Evolutionary conservation across 1,140 invertebrate species (phyloP).

Genomic region (Magallana gigas): DNA sequence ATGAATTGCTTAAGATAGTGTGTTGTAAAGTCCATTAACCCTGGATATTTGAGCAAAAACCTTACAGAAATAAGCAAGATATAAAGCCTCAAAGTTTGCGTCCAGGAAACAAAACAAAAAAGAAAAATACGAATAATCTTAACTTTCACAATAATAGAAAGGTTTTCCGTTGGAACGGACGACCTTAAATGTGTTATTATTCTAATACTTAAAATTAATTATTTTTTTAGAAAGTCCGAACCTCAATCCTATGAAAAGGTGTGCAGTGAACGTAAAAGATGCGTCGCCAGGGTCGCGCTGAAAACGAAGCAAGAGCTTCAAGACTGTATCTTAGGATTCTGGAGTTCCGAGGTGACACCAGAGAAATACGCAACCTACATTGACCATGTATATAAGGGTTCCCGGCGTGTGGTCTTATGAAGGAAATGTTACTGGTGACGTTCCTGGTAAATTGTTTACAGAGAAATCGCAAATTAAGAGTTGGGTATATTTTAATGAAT

Average conservation of each 20-base stretch:
- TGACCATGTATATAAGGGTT: slow-evolving; percentile 42
- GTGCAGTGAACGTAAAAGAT: slow-evolving; percentile 36
- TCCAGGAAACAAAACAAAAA: too few relatives aligned
- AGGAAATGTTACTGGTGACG: background rate
- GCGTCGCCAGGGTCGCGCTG: background rate
- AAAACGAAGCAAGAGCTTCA: slow-evolving; percentile 42
- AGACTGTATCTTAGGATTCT: slow-evolving; percentile 9
- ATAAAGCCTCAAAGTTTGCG: too few relatives aligned
- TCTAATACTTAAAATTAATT: background rate
- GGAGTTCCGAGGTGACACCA: slow-evolving; percentile 6
- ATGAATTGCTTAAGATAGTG: too few relatives aligned
- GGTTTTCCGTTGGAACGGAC: too few relatives aligned
- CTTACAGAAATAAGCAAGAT: too few relatives aligned
- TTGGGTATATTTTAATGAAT: background rate
- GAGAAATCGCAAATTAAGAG: slow-evolving; percentile 19
- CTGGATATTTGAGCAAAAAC: too few relatives aligned
- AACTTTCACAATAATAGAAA: too few relatives aligned
- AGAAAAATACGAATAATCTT: too few relatives aligned
- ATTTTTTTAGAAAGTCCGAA: slow-evolving; percentile 38
- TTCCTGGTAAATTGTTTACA: slow-evolving; percentile 34
- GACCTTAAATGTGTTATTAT: too few relatives aligned
- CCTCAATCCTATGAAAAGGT: slow-evolving; percentile 53
- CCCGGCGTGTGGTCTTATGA: slow-evolving; percentile 5
- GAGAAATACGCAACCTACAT: slow-evolving; percentile 35
- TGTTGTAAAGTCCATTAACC: too few relatives aligned